Base-by-base conservation (phyloP, 1,140 invertebrate species). In the Coelopa frigida region DNA sequence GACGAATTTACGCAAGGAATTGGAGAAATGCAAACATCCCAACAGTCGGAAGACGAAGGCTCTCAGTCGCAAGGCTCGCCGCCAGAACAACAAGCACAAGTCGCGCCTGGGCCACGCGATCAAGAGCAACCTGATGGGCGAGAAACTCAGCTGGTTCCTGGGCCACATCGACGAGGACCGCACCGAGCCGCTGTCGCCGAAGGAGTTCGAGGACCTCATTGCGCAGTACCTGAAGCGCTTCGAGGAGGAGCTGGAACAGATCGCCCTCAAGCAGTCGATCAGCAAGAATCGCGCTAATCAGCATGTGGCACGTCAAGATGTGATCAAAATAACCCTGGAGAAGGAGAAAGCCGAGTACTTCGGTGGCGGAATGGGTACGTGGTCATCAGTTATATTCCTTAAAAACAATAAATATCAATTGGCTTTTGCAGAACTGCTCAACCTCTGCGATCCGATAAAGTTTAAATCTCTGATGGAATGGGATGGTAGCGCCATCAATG, bases 241-340 rank as follows among this genome's bases (percentile, higher is more conserved):
- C 70, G 78, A 87, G 56, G 82, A 85, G 49, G 85, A 89, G 72
- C 61, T 87, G 23, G 77, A 82, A 53, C 83, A 86, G 67, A 88
- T 89, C 55, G 59, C 69, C 17, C 68, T 87, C 4, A 87, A 87
- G 59, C 81, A 84, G 56, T 83, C 82, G 0, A 77, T 88, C 29
- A 81, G 83, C 12, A 85, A 80, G 62, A 80, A 77, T 56, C 73
- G 82, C 18, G 50, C 57, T 0, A 58, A 69, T 45, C 85, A 87
- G 56, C 84, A 88, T 66, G 82, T 81, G 2, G 84, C 77, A 54
- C 75, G 86, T 50, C 78, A 85, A 69, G 80, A 85, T 72, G 73
- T 82, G 12, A 79, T 89, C 20, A 80, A 78, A 47, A 79, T 86
- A 54, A 84, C 79, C 1, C 76, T 81, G 49, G 75, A 85, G 54